phyloP scores from a whole-genome alignment of 2,113 vertebrate species.

The Sceloporus undulatus region DNA sequence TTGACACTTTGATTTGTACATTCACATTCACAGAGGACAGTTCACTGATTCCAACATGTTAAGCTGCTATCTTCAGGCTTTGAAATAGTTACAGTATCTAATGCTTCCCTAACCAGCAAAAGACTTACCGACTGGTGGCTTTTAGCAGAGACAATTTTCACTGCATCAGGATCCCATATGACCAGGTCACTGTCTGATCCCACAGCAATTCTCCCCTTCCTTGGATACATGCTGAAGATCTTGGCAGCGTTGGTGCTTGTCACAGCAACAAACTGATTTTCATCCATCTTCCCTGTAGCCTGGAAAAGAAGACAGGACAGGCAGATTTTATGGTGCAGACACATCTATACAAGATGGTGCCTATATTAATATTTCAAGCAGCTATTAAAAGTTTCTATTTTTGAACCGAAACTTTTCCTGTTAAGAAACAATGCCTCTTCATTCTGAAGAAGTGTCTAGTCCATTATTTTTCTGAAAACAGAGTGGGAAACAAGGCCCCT shows the following conservation, averaged over 20 bases:
- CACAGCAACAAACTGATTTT: conserved; percentile 97
- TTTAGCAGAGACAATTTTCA: conserved; percentile 95
- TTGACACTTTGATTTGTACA: background rate
- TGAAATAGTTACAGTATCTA: background rate
- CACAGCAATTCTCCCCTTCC: conserved; percentile 95
- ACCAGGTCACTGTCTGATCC: conserved; percentile 95
- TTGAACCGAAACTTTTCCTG: background rate
- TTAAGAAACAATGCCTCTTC: background rate
- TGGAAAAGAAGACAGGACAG: conserved; percentile 53
- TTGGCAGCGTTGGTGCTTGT: conserved; percentile 98
- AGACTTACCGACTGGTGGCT: conserved; percentile 92
- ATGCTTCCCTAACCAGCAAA: background rate
- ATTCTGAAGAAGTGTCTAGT: background rate
- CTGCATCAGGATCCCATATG: conserved; percentile 95
- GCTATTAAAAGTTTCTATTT: background rate
- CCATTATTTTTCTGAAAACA: background rate
- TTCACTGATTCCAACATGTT: background rate
- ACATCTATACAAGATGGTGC: background rate
- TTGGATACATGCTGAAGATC: conserved; percentile 97
- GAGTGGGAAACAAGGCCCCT: background rate
- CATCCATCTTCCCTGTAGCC: conserved; percentile 98
- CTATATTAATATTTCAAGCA: background rate
- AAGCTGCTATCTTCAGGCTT: background rate
- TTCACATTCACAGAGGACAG: background rate
- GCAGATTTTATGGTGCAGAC: background rate